A percentile compares a stretch with the other conserved stretches of the same genome.
Conservation (phyloP, 2,888 invertebrate genomes). For the Patella depressa region DNA sequence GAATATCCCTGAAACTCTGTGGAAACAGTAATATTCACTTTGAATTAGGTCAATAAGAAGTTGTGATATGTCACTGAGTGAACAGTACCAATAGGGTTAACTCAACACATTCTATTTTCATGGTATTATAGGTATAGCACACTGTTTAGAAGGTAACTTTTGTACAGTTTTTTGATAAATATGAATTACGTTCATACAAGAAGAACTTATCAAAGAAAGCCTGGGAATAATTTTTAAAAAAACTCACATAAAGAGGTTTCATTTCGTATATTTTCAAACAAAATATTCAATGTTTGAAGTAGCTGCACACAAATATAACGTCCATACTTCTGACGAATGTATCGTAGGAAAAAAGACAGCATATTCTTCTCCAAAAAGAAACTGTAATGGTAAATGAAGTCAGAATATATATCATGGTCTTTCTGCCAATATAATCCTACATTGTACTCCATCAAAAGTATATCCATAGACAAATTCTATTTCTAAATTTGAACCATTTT, state of each 20-base stretch:
- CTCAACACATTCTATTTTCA: too few species aligned
- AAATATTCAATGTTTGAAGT: conserved; percentile 96
- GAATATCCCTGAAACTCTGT: too few species aligned
- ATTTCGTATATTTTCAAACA: conserved; percentile 99
- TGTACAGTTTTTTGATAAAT: neutral
- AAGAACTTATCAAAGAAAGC: neutral
- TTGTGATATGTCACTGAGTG: too few species aligned
- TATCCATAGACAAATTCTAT: too few species aligned
- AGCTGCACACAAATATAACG: conserved; percentile 98
- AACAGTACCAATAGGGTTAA: too few species aligned
- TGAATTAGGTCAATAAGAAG: too few species aligned
- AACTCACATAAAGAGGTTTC: conserved; percentile 98
- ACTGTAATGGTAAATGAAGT: conserved; percentile 80
- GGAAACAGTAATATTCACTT: too few species aligned
- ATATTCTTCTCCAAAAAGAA: conserved; percentile 99
- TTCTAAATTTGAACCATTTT: too few species aligned
- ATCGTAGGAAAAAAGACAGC: conserved; percentile 96
- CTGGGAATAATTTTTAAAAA: neutral
- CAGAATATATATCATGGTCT: conserved; percentile 27
- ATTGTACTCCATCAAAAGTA: too few species aligned
- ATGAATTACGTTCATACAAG: neutral
- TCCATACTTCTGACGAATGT: conserved; percentile 97
- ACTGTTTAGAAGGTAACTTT: too few species aligned
- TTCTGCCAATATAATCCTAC: too few species aligned
- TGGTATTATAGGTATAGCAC: too few species aligned